These are phyloP conservation scores for Dreissena rostriformis DNA, from an alignment of 1,140 invertebrate genomes.

Conservation along the genomic window DNA sequence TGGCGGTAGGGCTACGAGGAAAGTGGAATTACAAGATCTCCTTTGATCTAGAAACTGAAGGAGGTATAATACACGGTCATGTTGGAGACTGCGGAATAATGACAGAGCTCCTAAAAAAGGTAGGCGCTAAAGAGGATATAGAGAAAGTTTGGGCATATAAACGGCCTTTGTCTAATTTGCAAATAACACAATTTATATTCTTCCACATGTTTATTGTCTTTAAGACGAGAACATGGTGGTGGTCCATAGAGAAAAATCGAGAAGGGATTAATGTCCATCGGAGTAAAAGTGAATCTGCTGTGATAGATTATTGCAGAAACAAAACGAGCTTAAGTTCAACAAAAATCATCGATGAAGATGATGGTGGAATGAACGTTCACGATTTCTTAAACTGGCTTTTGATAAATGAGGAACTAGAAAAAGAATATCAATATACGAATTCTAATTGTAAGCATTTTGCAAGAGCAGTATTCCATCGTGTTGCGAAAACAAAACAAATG, in stretches of 20 bases:
- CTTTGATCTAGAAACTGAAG: slow-evolving; percentile 3
- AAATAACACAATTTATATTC: background rate
- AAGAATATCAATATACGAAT: background rate
- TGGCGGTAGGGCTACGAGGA: too few species aligned
- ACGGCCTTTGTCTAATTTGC: background rate
- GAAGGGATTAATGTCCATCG: slow-evolving; percentile 26
- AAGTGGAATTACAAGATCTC: slow-evolving; percentile 12
- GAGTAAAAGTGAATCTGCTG: background rate
- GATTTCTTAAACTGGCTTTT: slow-evolving; percentile 9
- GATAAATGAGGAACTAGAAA: slow-evolving; percentile 4
- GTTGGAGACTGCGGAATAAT: background rate
- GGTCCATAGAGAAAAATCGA: slow-evolving; percentile 35
- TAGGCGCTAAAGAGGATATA: slow-evolving; percentile 1
- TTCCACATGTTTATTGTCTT: slow-evolving; percentile 24
- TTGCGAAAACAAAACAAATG: background rate
- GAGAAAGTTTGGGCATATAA: background rate
- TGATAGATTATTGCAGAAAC: background rate
- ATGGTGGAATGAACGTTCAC: background rate
- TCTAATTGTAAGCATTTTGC: slow-evolving; percentile 24
- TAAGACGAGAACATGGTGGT: slow-evolving; percentile 28
- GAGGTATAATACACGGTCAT: too few species aligned
- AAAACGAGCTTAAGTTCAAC: background rate
- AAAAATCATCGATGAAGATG: background rate
- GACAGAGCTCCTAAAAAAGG: background rate
- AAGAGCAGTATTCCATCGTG: slow-evolving; percentile 1